Evolutionary conservation across 2,888 invertebrate species (phyloP).

Genomic region (Megalurothrips usitatus): DNA sequence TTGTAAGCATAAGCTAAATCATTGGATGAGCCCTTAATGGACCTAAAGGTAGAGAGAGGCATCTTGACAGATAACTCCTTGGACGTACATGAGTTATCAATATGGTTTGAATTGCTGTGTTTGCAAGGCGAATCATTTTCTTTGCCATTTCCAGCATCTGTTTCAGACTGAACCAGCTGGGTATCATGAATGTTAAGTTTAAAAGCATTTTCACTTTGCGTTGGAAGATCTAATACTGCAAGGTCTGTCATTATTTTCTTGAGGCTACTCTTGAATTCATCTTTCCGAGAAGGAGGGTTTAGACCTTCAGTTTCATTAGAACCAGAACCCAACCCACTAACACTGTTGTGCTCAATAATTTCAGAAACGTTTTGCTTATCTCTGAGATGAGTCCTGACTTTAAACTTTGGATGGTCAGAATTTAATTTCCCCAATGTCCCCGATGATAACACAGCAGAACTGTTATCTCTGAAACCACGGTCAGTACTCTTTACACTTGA

Average conservation of each 20-base stretch:
- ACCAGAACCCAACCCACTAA: background rate
- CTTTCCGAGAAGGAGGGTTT: background rate
- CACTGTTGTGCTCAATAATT: background rate
- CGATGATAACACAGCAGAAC: background rate
- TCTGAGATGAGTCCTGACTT: background rate
- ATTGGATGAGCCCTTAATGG: background rate
- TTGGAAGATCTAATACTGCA: background rate
- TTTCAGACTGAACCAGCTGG: background rate
- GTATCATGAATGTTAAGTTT: background rate
- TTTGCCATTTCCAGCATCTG: background rate
- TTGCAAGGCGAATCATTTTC: background rate
- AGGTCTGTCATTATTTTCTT: constrained; percentile 1
- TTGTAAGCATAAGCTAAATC: background rate
- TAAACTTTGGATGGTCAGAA: background rate
- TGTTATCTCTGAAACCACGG: too few species aligned
- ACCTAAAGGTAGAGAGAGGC: background rate
- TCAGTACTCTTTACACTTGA: background rate
- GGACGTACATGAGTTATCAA: background rate
- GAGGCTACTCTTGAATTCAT: background rate
- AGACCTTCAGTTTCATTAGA: background rate
- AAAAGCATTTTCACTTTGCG: background rate
- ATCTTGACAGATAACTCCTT: background rate
- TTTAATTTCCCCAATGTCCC: background rate
- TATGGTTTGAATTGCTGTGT: background rate
- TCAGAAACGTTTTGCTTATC: background rate